Evolutionary conservation across 2,113 vertebrate species (phyloP), one percentile per base, ranked within the genome.

Genomic region (Phycodurus eques): DNA sequence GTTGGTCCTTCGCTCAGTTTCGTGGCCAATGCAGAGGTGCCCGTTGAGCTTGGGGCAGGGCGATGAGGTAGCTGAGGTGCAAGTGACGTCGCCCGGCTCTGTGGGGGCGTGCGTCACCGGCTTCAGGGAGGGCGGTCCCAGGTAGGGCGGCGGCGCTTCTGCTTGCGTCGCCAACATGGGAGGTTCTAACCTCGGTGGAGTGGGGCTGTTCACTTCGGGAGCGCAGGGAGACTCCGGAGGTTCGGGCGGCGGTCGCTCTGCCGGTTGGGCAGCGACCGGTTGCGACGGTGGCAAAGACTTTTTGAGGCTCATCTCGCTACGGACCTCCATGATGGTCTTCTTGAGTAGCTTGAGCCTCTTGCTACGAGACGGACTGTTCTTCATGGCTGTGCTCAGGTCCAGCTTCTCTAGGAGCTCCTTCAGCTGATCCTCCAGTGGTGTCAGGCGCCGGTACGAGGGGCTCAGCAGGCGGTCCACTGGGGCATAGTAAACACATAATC

Each of bases 261-360:
- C 27, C 27, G 76, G 68, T 46, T 72, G 67, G 44, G 6, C 5
- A 19, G 68, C 74, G 85, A 54, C 33, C 56, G 81, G 79, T 0
- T 88, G 75, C 75, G 88, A 43, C 78, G 87, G 61, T 46, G 83
- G 80, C 2, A 91, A 73, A 31, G 81, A 56, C 49, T 92, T 94
- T 70, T 93, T 95, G 57, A 95, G 94, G 86, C 94, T 94, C 49
- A 97, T 89, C 84, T 95, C 93, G 75, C 87, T 92, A 19, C 96
- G 95, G 14, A 99, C 92, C 72, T 94, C 80, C 59, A 85, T 92
- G 33, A 99, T 99, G 83, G 95, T 93, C 87, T 94, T 98, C 79
- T 96, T 98, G 61, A 99, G 91, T 61, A 98, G 85, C 80, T 98
- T 99, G 80, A 96, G 94, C 75, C 98, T 94, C 88, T 96, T 98